These are phyloP conservation scores for Brachyistius frenatus DNA, from an alignment of 2,113 vertebrate species.

Conservation along the genomic window DNA sequence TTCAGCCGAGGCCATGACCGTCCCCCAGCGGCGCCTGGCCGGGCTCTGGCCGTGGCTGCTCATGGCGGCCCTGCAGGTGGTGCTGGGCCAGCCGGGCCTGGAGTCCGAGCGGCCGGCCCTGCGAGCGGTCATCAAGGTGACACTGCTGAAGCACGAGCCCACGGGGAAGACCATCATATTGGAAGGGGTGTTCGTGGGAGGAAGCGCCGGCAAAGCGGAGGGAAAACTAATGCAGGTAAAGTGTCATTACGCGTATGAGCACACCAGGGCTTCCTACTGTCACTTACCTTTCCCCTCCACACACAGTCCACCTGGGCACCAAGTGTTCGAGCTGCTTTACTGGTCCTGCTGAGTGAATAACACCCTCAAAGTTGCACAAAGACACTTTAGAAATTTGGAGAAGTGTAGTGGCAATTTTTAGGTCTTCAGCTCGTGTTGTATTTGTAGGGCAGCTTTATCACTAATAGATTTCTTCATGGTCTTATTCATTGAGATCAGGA, in stretches of 20 bases:
- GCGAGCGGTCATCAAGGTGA: conserved; percentile 93
- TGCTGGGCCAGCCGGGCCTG: conserved; percentile 88
- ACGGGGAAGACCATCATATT: conserved; percentile 88
- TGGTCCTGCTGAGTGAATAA: neutral
- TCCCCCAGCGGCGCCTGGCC: conserved; percentile 93
- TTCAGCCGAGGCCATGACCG: conserved; percentile 96
- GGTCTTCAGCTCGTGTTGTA: no score
- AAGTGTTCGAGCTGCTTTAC: neutral
- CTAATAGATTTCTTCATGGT: neutral
- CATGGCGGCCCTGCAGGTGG: conserved; percentile 93
- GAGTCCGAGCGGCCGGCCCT: conserved; percentile 89
- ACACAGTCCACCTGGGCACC: conserved; percentile 11
- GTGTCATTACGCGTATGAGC: conserved; percentile 13
- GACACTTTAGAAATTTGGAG: neutral
- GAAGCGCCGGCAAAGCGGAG: conserved; percentile 89
- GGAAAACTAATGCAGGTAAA: conserved; percentile 97
- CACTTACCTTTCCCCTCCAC: neutral
- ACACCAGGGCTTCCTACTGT: neutral
- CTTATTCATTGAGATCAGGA: neutral
- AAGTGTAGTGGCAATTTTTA: neutral
- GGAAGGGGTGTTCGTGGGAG: conserved; percentile 93
- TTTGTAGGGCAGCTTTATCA: no score
- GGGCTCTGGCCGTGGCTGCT: conserved; percentile 98
- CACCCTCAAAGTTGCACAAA: no score
- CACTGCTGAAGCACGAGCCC: conserved; percentile 90